Percentiles rank a stretch among this genome's conserved stretches.
Evolutionary conservation across 1,140 invertebrate species (phyloP).

Genomic region (Drosophila funebris): DNA sequence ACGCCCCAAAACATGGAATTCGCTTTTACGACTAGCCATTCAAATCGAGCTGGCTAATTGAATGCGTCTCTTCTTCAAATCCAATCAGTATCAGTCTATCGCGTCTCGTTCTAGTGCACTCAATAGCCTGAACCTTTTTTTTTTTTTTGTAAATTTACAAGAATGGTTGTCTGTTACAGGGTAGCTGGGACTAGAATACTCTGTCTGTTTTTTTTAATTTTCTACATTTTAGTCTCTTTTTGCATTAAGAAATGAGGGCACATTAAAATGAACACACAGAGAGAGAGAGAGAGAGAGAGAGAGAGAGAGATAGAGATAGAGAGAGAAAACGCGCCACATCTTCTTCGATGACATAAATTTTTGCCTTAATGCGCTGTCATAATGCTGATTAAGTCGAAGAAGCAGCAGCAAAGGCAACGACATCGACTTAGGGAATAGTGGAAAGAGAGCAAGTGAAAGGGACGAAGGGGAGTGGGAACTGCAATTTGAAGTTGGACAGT

Average conservation of each 20-base stretch:
- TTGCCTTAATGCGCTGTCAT: constrained; percentile 61
- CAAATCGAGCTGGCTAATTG: neutral
- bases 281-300: too few species aligned
- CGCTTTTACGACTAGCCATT: neutral
- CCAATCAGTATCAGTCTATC: neutral
- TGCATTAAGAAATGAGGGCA: constrained; percentile 58
- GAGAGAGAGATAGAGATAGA: too few species aligned
- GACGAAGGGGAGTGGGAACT: neutral
- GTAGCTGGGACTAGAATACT: neutral
- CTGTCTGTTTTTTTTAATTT: constrained; percentile 5
- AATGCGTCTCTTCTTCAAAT: neutral
- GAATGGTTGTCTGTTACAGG: too few species aligned
- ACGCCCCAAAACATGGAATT: constrained; percentile 6
- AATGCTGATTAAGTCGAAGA: constrained; percentile 64
- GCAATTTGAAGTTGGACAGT: constrained; percentile 46
- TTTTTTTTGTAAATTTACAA: too few species aligned
- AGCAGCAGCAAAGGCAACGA: neutral
- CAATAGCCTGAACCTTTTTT: neutral
- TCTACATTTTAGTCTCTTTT: constrained; percentile 20
- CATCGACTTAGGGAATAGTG: neutral
- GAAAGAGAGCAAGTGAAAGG: neutral
- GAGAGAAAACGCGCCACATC: constrained; percentile 11
- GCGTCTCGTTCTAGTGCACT: neutral
- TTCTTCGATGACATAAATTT: constrained; percentile 65
- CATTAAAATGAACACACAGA: constrained; percentile 50